These are phyloP conservation scores for Melanostoma scalare DNA, from an alignment of 2,888 invertebrate species.

Conservation along the genomic window DNA sequence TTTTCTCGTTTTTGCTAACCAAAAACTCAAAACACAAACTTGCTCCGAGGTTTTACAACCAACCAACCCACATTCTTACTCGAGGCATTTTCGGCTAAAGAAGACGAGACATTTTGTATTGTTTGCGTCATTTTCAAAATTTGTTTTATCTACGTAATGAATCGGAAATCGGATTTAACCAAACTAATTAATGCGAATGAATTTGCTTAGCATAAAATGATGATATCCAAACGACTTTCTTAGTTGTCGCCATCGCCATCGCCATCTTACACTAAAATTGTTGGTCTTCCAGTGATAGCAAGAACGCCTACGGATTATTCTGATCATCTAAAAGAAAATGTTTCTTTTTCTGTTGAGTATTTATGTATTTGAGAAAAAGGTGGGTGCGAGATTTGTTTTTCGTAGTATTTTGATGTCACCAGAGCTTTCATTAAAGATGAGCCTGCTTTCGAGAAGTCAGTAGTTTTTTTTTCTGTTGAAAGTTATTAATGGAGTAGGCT, in stretches of 20 bases:
- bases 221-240: conserved; percentile 48
- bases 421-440: conserved; percentile 50
- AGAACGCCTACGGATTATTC: conserved; percentile 52
- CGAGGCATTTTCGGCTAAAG: conserved; percentile 43
- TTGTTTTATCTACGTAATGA: conserved; percentile 47
- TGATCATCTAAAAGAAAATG: conserved; percentile 1
- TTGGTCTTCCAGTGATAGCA: conserved; percentile 10
- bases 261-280: conserved; percentile 44
- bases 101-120: conserved; percentile 40
- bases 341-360: conserved; percentile 3
- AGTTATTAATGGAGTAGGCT: conserved; percentile 57
- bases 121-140: conserved; percentile 69
- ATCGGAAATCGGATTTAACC: conserved; percentile 66
- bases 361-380: conserved; percentile 15
- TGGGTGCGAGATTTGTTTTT: conserved; percentile 55
- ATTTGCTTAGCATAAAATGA: conserved; percentile 65
- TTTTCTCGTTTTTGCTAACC: neutral
- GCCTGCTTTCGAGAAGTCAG: conserved; percentile 47
- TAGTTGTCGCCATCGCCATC: conserved; percentile 13
- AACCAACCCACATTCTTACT: conserved; percentile 48
- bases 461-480: conserved; percentile 36
- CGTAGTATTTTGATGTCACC: conserved; percentile 57
- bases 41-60: conserved; percentile 23
- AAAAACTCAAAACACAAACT: conserved; percentile 33
- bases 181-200: conserved; percentile 63